These are phyloP conservation scores for Heloderma charlesbogerti DNA, from an alignment of 2,113 vertebrate genomes.

Conservation along the genomic window DNA sequence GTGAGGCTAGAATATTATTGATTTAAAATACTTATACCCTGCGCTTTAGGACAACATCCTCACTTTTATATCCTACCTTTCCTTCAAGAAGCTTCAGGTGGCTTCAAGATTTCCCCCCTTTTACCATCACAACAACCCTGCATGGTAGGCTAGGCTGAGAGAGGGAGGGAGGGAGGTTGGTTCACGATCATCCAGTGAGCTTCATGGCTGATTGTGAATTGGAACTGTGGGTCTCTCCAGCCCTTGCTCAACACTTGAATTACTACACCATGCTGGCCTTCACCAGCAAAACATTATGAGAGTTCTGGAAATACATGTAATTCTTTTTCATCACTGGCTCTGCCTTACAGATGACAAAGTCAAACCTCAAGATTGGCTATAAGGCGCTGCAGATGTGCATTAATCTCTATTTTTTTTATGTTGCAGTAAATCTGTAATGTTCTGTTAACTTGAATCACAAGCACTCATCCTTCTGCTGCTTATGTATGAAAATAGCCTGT, in stretches of 20 bases:
- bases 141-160: background rate
- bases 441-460: conserved; percentile 64
- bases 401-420: conserved; percentile 65
- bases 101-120: background rate
- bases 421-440: conserved; percentile 61
- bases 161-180: background rate
- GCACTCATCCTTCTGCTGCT: conserved; percentile 62
- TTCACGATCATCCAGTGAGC: background rate
- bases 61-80: background rate
- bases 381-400: conserved; percentile 45
- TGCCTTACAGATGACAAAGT: background rate
- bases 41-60: background rate
- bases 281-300: background rate
- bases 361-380: conserved; percentile 20
- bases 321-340: background rate
- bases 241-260: background rate
- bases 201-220: background rate
- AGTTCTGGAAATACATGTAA: background rate
- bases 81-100: background rate
- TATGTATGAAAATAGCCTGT: conserved; percentile 69
- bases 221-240: background rate
- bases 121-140: background rate
- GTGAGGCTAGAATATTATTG: background rate
- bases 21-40: background rate
- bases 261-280: background rate